Evolutionary conservation across 1,140 invertebrate genomes (phyloP), one percentile per base, ranked within the genome.

Genomic region (Calycopis cecrops): DNA sequence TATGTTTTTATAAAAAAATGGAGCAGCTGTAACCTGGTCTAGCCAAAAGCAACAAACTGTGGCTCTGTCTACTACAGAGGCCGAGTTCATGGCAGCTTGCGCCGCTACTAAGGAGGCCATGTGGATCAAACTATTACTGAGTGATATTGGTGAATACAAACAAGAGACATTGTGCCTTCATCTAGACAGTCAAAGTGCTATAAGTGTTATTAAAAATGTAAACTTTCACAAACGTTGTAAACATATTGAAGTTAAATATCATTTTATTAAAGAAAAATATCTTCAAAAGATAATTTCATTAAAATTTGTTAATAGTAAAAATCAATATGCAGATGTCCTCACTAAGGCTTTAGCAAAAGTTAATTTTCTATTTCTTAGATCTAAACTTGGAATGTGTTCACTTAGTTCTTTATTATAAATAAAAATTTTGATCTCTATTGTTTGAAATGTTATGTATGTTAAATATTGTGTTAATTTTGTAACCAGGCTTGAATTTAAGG

Each of bases 241-340:
- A 38, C 37, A 38, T n/a, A 38, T 38, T 38, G 37, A 38, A 10
- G 12, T 38, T n/a, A 38, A 38, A 38, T 38, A 38, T 38, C 37
- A 38, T 38, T 38, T 38, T 38, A 1, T 38, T n/a, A 38, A 38
- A 38, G 37, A 38, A 38, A 38, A 38, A 4, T 38, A 0, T n/a
- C 37, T n/a, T 38, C 37, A 38, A 38, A 38, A 38, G 10, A 10
- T 38, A 4, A 38, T 38, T 38, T 10, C 4, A 4, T 38, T 38
- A 38, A 38, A 38, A 1, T 38, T 10, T 38, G 37, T 38, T 10
- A 38, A n/a, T 38, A 38, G 37, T 11, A n/a, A 38, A 11, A 4
- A 38, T 38, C 37, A 38, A n/a, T 38, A 10, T 10, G 37, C 4
- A 9, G 37, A 38, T n/a, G 12, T 38, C 1, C 10, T 38, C 4